Evolutionary conservation across 2,888 invertebrate genomes (phyloP).

Genomic region (Spilarctia lutea): DNA sequence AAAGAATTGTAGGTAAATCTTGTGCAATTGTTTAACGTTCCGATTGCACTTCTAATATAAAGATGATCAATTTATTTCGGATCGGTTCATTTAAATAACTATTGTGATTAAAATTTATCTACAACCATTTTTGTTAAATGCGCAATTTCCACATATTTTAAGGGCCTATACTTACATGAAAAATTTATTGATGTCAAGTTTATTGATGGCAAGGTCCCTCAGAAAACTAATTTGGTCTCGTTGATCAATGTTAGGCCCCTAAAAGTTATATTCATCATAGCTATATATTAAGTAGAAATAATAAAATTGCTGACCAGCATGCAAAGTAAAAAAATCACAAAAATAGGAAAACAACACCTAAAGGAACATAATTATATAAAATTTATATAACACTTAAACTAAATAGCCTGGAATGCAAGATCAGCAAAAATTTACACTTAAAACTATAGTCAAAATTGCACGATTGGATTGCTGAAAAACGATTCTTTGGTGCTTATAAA

Average conservation of each 20-base stretch:
- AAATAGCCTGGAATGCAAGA: constrained; percentile 62
- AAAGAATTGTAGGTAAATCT: constrained; percentile 62
- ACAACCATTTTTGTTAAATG: constrained; percentile 56
- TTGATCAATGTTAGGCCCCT: constrained; percentile 17
- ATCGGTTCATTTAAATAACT: neutral
- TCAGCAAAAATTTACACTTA: constrained; percentile 63
- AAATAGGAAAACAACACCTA: constrained; percentile 56
- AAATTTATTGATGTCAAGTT: neutral
- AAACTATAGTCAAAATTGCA: constrained; percentile 76
- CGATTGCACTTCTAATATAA: constrained; percentile 24
- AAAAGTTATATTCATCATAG: constrained; percentile 37
- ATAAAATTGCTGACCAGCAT: constrained; percentile 69
- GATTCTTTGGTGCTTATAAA: constrained; percentile 82
- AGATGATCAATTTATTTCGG: constrained; percentile 10
- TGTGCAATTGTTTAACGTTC: constrained; percentile 36
- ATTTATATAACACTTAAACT: constrained; percentile 65
- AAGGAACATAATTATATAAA: constrained; percentile 61
- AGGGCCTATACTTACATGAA: constrained; percentile 9
- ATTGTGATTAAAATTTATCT: constrained; percentile 58
- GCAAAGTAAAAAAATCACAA: constrained; percentile 65
- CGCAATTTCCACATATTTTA: constrained; percentile 26
- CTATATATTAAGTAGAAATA: constrained; percentile 41
- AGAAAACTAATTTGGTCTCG: neutral
- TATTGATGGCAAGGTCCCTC: neutral
- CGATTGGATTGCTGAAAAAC: constrained; percentile 70